Percentiles rank a stretch among this genome's conserved stretches.
Evolutionary conservation across 1,140 invertebrate genomes (phyloP).

Genomic region (Aphidius ervi): DNA sequence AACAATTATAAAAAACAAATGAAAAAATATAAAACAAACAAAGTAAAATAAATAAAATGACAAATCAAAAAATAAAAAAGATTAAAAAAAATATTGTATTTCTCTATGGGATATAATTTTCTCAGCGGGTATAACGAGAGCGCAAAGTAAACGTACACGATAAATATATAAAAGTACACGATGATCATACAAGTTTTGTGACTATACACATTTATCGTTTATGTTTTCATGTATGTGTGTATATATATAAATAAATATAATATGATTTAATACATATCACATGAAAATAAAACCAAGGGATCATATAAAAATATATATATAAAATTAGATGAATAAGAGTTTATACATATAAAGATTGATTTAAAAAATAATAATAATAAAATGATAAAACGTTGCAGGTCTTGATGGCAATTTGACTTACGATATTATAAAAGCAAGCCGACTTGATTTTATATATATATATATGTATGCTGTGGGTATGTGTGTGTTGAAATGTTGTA

Average conservation of each 20-base stretch:
- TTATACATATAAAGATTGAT: neutral
- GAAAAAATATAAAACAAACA: no score
- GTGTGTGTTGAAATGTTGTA: constrained; percentile 51
- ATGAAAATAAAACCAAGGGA: neutral
- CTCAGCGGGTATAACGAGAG: no score
- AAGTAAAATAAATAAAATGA: no score
- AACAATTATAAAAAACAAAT: no score
- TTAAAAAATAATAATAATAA: constrained; percentile 4
- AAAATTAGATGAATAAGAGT: neutral
- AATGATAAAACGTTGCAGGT: constrained; percentile 45
- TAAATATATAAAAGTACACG: constrained; percentile 9
- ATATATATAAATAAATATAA: neutral
- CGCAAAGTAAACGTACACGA: neutral
- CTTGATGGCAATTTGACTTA: constrained; percentile 47
- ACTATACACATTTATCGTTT: neutral
- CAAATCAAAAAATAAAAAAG: no score
- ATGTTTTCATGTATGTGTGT: neutral
- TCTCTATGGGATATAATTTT: no score
- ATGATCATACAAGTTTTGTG: constrained; percentile 12
- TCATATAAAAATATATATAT: neutral
- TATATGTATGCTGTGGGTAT: constrained; percentile 30
- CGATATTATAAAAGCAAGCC: constrained; percentile 50
- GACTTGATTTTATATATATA: constrained; percentile 28
- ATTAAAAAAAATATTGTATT: no score
- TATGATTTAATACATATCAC: neutral